Conservation (phyloP, 2,888 invertebrate genomes). For the Lapara coniferarum region DNA sequence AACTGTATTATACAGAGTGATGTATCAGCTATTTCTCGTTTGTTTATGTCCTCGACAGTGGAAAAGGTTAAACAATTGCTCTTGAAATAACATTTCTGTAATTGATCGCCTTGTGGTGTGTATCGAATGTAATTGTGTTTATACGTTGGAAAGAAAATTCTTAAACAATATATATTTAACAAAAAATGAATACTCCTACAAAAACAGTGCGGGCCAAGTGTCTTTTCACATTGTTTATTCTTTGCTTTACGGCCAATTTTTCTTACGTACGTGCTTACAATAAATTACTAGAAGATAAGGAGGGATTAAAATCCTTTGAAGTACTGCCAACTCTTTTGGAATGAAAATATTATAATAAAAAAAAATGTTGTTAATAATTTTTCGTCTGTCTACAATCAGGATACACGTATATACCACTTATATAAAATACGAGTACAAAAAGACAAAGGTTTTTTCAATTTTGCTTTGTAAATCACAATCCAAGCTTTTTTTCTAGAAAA, state of each 20-base stretch:
- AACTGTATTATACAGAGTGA: too few species aligned
- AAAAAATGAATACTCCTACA: slow-evolving; percentile 10
- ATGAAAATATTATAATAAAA: background rate
- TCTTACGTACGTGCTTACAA: slow-evolving; percentile 13
- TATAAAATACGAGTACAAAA: too few species aligned
- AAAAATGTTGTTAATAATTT: too few species aligned
- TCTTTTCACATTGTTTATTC: slow-evolving; percentile 28
- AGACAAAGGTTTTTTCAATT: too few species aligned
- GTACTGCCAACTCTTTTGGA: slow-evolving; percentile 36
- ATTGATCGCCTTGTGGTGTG: slow-evolving; percentile 35
- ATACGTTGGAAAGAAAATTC: slow-evolving; percentile 35
- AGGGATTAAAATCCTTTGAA: slow-evolving; percentile 32
- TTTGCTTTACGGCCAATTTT: slow-evolving; percentile 25
- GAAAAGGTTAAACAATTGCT: slow-evolving; percentile 13
- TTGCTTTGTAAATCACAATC: too few species aligned
- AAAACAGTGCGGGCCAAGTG: slow-evolving; percentile 19
- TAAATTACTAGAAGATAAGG: slow-evolving; percentile 28
- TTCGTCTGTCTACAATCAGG: too few species aligned
- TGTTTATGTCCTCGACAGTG: background rate
- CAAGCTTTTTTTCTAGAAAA: too few species aligned
- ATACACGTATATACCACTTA: too few species aligned
- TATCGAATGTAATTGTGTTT: slow-evolving; percentile 41
- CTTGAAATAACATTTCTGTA: slow-evolving; percentile 27
- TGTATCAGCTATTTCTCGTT: background rate
- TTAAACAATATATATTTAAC: background rate